These are phyloP conservation scores for Parapsyche elsis DNA, from an alignment of 1,140 invertebrate species.

Conservation along the genomic window DNA sequence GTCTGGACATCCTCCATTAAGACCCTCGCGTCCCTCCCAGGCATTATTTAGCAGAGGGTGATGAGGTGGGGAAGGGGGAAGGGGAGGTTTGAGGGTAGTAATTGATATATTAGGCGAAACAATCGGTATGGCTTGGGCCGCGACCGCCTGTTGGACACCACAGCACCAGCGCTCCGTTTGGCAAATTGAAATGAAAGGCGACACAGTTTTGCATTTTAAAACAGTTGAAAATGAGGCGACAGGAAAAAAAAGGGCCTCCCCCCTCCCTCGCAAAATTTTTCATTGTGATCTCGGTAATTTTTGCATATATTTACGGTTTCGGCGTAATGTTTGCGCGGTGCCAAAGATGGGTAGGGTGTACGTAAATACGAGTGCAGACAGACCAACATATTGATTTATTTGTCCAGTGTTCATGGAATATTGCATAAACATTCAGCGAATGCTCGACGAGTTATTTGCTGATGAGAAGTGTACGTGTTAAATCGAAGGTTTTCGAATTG, in stretches of 20 bases:
- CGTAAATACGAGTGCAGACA: no score
- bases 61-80: neutral
- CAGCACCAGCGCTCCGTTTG: neutral
- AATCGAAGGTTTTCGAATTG: no score
- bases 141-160: conserved; percentile 7
- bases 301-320: no score
- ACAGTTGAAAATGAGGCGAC: neutral
- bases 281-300: no score
- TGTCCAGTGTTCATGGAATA: no score
- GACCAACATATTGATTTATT: no score
- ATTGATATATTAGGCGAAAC: conserved; percentile 25
- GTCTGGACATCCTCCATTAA: conserved; percentile 38
- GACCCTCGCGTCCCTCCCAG: neutral
- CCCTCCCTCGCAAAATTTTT: no score
- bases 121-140: neutral
- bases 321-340: no score
- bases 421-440: no score
- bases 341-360: no score
- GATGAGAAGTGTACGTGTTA: no score
- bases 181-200: neutral
- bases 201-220: neutral
- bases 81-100: conserved; percentile 1
- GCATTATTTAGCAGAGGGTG: neutral
- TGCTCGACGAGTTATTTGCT: no score
- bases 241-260: neutral